Conservation (phyloP, 2,113 vertebrate species). For the Leucoraja erinaceus region DNA sequence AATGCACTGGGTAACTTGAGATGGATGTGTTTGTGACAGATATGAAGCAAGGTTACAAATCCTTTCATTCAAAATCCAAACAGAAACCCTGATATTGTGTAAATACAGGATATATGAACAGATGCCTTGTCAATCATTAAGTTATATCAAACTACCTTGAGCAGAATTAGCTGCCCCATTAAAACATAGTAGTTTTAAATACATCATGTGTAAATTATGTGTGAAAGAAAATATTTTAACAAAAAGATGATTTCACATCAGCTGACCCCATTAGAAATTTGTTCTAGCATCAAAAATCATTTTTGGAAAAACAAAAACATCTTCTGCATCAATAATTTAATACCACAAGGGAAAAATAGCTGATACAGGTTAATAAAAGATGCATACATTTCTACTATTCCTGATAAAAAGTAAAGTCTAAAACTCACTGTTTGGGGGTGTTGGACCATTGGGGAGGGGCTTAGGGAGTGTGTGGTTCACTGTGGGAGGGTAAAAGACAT, state of each 20-base stretch:
- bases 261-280: background rate
- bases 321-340: slow-evolving; percentile 28
- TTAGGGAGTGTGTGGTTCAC: background rate
- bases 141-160: too few relatives aligned
- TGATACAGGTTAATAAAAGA: background rate
- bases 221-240: background rate
- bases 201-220: background rate
- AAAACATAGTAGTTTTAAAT: background rate
- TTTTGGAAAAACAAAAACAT: slow-evolving; percentile 34
- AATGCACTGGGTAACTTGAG: background rate
- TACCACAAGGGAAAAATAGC: slow-evolving; percentile 19
- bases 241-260: background rate
- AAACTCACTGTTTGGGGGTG: background rate
- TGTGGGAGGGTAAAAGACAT: background rate
- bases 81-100: background rate
- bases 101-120: background rate
- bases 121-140: slow-evolving; percentile 20
- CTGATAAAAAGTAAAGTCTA: background rate
- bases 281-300: background rate
- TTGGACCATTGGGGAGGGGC: background rate
- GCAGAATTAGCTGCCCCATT: background rate
- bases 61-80: slow-evolving; percentile 7
- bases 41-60: background rate
- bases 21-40: background rate
- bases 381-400: background rate